Percentiles rank a stretch among this genome's conserved stretches.
These are phyloP conservation scores for Ophthalmolycus amberensis DNA, from an alignment of 2,113 vertebrate genomes.

Conservation along the genomic window DNA sequence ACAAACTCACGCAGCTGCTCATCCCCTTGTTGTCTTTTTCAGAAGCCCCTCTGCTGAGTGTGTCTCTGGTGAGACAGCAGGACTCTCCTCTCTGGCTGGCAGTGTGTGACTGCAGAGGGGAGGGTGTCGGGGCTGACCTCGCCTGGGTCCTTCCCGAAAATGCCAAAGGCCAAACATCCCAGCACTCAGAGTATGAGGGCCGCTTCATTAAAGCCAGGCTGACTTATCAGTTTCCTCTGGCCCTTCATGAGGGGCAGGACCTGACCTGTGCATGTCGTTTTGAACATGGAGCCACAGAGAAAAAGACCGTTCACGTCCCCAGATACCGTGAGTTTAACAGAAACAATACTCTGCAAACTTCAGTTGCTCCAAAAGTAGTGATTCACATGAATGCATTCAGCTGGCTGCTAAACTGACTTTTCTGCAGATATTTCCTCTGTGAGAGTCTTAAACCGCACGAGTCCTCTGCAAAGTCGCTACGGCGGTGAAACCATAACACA, in stretches of 20 bases:
- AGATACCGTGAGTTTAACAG: slow-evolving; percentile 74
- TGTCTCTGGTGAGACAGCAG: slow-evolving; percentile 54
- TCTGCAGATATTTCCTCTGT: slow-evolving; percentile 77
- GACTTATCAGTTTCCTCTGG: slow-evolving; percentile 73
- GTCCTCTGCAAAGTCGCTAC: slow-evolving; percentile 44
- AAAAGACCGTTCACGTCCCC: slow-evolving; percentile 67
- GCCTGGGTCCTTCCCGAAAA: slow-evolving; percentile 73
- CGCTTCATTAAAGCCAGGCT: slow-evolving; percentile 42
- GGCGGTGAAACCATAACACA: not conserved
- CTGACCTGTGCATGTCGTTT: slow-evolving; percentile 73
- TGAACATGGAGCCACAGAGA: slow-evolving; percentile 44
- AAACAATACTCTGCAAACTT: not conserved
- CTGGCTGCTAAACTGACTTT: not conserved
- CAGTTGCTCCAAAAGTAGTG: not conserved
- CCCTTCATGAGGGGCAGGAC: slow-evolving; percentile 70
- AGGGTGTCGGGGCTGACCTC: slow-evolving; percentile 51
- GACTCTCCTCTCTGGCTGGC: slow-evolving; percentile 66
- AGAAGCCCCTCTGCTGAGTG: slow-evolving; percentile 58
- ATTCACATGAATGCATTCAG: not conserved
- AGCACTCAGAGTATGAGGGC: slow-evolving; percentile 37
- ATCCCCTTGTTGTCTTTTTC: slow-evolving; percentile 30
- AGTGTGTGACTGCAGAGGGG: slow-evolving; percentile 70
- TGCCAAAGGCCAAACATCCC: slow-evolving; percentile 28
- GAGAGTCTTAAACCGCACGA: slow-evolving; percentile 75
- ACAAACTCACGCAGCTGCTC: slow-evolving; percentile 17